Conservation (phyloP, 2,113 vertebrate species). For the Dolichallabes microphthalmus region DNA sequence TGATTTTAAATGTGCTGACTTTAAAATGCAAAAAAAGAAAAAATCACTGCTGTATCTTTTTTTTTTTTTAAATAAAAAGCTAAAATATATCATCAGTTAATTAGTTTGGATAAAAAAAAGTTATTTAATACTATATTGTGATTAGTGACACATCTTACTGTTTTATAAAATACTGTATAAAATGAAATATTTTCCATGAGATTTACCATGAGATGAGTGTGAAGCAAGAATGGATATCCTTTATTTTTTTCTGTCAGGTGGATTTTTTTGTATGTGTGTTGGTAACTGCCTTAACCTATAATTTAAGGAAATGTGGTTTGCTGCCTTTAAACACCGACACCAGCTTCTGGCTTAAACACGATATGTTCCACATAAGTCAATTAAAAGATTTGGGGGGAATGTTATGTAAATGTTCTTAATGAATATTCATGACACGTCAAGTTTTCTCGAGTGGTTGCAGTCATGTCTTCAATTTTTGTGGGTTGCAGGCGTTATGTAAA, state of each 20-base stretch:
- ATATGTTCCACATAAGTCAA: neutral
- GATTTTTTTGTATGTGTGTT: too few species aligned
- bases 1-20: neutral
- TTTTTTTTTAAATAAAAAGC: neutral
- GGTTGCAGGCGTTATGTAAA: neutral
- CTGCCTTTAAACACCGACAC: neutral
- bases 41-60: neutral
- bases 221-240: neutral
- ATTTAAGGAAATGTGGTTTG: neutral
- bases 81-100: neutral
- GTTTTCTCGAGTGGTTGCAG: neutral
- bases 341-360: too few species aligned
- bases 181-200: neutral
- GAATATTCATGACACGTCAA: neutral
- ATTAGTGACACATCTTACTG: neutral
- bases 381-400: neutral
- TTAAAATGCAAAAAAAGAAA: neutral
- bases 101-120: neutral
- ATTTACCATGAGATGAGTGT: neutral
- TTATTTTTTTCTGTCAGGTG: neutral
- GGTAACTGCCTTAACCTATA: too few species aligned
- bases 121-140: neutral
- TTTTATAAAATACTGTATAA: neutral
- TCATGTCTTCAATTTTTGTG: neutral
- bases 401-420: constrained; percentile 17